Conservation (phyloP, 2,113 vertebrate species). For the Gavia stellata region DNA sequence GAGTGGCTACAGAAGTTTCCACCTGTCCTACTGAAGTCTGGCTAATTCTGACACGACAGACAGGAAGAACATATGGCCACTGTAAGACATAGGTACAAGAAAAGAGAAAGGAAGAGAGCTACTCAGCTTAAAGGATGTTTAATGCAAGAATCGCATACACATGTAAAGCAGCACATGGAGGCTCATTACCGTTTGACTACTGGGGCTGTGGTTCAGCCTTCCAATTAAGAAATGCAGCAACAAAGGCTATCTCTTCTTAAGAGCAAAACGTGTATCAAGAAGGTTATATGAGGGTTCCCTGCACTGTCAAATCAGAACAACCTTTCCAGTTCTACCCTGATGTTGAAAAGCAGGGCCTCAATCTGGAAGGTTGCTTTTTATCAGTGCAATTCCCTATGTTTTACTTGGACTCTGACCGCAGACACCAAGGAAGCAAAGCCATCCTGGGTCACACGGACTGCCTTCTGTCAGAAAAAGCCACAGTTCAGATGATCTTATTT, state of each 20-base stretch:
- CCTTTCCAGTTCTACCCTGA: background rate
- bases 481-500: background rate
- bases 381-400: background rate
- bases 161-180: background rate
- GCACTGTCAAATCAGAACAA: background rate
- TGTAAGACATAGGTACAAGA: background rate
- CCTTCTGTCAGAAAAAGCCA: background rate
- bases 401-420: background rate
- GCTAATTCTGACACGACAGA: background rate
- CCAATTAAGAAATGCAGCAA: background rate
- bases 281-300: background rate
- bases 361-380: background rate
- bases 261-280: background rate
- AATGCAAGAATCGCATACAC: background rate
- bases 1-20: background rate
- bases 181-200: background rate
- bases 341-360: background rate
- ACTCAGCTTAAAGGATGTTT: background rate
- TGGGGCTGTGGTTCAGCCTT: background rate
- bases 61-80: background rate
- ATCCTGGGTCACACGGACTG: fast-evolving
- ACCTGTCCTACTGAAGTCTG: background rate
- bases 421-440: background rate
- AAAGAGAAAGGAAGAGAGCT: background rate
- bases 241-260: background rate